Base-by-base conservation (phyloP, 2,113 vertebrate genomes). In the Pteropus alecto region DNA sequence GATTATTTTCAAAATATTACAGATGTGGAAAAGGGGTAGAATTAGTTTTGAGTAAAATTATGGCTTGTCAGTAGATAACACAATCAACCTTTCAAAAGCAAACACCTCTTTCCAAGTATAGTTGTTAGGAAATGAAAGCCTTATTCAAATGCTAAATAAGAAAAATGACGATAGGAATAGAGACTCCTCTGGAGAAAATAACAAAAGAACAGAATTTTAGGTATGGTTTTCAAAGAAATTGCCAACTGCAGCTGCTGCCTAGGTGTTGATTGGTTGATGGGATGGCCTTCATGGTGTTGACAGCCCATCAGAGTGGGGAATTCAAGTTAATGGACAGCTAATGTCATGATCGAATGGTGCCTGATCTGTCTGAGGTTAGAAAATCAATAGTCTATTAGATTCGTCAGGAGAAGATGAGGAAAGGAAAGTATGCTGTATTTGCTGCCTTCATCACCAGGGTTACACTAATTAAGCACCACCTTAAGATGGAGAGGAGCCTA, bases 351-450 rank as follows among this genome's bases (percentile, higher is more conserved):
- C 99, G 99, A 99, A 99, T 95, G 98, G 97, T 98, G 98, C 88
- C 98, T 99, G 99, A 99, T 99, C 98, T 98, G 97, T 98, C 98
- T 98, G 98, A 98, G 98, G 99, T 99, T 99, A 98, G 99, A 99
- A 99, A 99, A 99, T 99, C 99, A 99, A 99, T 99, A 99, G 99
- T 98, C 99, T 99, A 99, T 99, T 99, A 99, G 98, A 99, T 99
- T 98, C 95, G 90, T 99, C 98, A 99, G 98, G 97, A 98, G 98
- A 98, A 96, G 90, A 68, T 84, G 67, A 83, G 85, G 70, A 43
- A 94, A 89, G 82, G 90, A 97, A 95, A 95, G 65, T 73, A n/a
- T 33, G 46, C 84, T 35, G 77, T 89, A 88, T 98, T 97, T 98
- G 93, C 97, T 98, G 93, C 97, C 97, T 95, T 96, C 97, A 98